These are phyloP conservation scores for Cossypha caffra DNA, from an alignment of 2,797 vertebrate species.

Conservation along the genomic window DNA sequence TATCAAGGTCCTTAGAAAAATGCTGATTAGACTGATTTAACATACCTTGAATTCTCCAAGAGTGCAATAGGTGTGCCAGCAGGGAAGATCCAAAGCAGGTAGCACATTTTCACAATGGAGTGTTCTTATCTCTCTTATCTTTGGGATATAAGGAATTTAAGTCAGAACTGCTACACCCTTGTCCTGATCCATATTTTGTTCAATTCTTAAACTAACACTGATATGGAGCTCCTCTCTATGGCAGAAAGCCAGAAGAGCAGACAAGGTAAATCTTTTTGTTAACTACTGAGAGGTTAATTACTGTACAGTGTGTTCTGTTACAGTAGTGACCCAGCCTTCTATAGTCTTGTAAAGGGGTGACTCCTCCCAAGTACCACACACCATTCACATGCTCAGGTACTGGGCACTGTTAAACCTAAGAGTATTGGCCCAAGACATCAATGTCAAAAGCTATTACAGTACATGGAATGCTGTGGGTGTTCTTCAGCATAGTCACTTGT, in stretches of 20 bases:
- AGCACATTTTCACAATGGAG: not conserved
- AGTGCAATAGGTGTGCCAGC: accelerated
- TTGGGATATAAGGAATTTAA: not conserved
- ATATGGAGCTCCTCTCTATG: not conserved
- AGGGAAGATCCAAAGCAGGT: not conserved
- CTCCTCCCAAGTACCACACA: not conserved
- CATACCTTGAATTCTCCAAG: not conserved
- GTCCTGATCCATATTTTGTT: not conserved
- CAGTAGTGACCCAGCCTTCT: not conserved
- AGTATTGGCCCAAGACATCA: not conserved
- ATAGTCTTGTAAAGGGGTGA: not conserved
- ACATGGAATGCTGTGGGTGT: slow-evolving; percentile 32
- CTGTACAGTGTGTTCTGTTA: not conserved
- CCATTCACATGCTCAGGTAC: accelerated
- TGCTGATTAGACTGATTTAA: not conserved
- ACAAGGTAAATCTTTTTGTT: not conserved
- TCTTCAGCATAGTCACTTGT: not conserved
- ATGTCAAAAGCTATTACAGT: not conserved
- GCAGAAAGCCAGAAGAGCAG: not conserved
- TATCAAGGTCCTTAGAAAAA: not conserved
- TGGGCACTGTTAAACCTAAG: not conserved
- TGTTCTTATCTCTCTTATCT: not conserved
- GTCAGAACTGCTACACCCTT: not conserved
- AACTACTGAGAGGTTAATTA: not conserved
- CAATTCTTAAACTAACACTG: not conserved